A percentile compares a stretch with the other conserved stretches of the same genome.
These are phyloP conservation scores for Cyclura pinguis DNA, from an alignment of 2,797 vertebrate species.

Conservation along the genomic window DNA sequence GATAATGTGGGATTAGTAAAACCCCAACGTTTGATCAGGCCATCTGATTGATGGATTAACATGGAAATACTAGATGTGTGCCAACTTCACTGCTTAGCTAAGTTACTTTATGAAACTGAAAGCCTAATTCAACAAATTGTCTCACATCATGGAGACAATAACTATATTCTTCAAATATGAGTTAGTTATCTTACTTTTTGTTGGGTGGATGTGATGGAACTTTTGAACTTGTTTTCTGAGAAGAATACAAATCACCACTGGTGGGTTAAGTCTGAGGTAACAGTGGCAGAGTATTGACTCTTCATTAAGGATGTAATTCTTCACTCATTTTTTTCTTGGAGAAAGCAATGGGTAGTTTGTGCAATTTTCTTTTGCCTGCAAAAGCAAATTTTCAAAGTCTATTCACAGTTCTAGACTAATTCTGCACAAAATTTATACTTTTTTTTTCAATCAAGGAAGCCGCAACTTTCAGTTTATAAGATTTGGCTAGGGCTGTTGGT, in stretches of 20 bases:
- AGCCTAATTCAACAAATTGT: background rate
- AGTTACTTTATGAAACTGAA: background rate
- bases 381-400: too few relatives aligned
- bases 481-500: too few relatives aligned
- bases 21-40: background rate
- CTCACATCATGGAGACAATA: background rate
- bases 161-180: background rate
- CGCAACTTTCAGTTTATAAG: too few relatives aligned
- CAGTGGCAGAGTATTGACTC: too few relatives aligned
- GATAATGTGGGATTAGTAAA: background rate
- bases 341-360: too few relatives aligned
- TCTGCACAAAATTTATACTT: too few relatives aligned
- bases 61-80: background rate
- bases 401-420: too few relatives aligned
- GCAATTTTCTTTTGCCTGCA: too few relatives aligned
- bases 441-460: too few relatives aligned
- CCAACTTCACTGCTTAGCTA: background rate
- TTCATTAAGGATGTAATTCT: too few relatives aligned
- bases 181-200: background rate
- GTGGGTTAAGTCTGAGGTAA: background rate
- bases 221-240: background rate
- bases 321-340: too few relatives aligned
- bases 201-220: background rate
- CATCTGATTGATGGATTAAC: background rate
- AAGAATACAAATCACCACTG: background rate